Base-by-base conservation (phyloP, 35 echinoderm and acorn worm genomes). In the Lytechinus variegatus region DNA sequence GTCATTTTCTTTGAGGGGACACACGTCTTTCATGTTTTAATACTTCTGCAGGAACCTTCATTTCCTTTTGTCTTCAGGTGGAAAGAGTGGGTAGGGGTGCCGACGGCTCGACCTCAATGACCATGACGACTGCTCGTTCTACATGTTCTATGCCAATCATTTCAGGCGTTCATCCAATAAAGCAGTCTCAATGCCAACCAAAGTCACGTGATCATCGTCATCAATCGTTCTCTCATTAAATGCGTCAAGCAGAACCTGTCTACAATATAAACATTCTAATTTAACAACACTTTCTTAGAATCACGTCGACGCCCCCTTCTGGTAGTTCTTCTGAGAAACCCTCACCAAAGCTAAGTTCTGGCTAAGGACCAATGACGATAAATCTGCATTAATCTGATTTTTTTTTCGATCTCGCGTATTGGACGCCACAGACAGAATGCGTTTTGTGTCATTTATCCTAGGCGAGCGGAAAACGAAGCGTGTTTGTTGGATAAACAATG, bases 401-500 rank as follows among this genome's bases (percentile, higher is more conserved):
- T 3, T n/a, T 24, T 24, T 79, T 79, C 66, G 19, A 79, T 24
- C 66, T 79, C 7, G 21, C 19, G 66, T 79, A 79, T 79, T 79
- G 4, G 66, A 79, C 66, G 24, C 66, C 66, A 79, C 21, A 79
- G 66, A 79, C 66, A 79, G 66, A 79, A 79, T 79, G 3, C 66
- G 66, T n/a, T 79, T 79, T 79, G 66, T 79, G 66, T 79, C 66
- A 79, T 79, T 79, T 79, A 79, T 79, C n/a, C 33, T 24, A 79
- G 66, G 66, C 66, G 16, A 24, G 4, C 66, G 66, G 16, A 79
- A 79, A 79, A n/a, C 66, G 66, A 79, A 71, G 19, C 66, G 66
- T 79, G 66, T 79, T 79, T 79, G 66, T 79, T 79, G 66, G 66
- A 79, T 79, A 79, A 79, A 79, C 66, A 79, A 24, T 79, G 66